Conservation (phyloP, 1,140 invertebrate species). For the Idris sp. region DNA sequence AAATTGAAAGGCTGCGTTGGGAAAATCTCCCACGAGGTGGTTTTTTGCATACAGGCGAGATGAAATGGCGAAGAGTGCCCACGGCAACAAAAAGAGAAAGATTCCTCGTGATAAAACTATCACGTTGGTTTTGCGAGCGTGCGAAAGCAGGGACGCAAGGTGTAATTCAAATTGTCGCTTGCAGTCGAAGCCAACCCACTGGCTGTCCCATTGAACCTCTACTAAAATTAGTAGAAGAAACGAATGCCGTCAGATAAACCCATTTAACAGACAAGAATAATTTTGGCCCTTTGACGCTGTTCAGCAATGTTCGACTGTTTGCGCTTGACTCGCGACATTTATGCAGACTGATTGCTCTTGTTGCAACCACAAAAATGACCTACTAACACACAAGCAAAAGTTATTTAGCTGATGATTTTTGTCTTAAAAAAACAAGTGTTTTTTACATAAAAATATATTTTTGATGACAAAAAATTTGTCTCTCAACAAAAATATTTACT, state of each 20-base stretch:
- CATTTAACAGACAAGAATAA: constrained; percentile 71
- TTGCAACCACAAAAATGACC: too few species aligned
- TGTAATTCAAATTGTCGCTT: constrained; percentile 66
- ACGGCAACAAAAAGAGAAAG: constrained; percentile 62
- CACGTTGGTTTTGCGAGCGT: constrained; percentile 50
- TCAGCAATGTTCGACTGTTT: constrained; percentile 43
- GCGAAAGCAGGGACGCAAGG: constrained; percentile 44
- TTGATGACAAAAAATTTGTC: too few species aligned
- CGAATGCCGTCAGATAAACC: constrained; percentile 66
- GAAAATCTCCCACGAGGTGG: constrained; percentile 57
- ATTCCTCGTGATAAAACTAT: constrained; percentile 62
- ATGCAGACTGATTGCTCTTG: neutral
- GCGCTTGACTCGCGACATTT: constrained; percentile 24
- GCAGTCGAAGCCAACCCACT: constrained; percentile 60
- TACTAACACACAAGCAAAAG: too few species aligned
- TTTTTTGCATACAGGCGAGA: constrained; percentile 55
- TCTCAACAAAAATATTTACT: too few species aligned
- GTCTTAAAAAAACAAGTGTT: too few species aligned
- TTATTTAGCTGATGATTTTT: too few species aligned
- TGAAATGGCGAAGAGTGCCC: constrained; percentile 60
- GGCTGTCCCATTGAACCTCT: constrained; percentile 44
- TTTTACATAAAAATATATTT: too few species aligned
- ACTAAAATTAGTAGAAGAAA: constrained; percentile 73
- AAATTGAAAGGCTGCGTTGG: constrained; percentile 37
- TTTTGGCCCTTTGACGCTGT: constrained; percentile 70